Evolutionary conservation across 2,113 vertebrate genomes (phyloP).

Genomic region (Pleuronectes platessa): DNA sequence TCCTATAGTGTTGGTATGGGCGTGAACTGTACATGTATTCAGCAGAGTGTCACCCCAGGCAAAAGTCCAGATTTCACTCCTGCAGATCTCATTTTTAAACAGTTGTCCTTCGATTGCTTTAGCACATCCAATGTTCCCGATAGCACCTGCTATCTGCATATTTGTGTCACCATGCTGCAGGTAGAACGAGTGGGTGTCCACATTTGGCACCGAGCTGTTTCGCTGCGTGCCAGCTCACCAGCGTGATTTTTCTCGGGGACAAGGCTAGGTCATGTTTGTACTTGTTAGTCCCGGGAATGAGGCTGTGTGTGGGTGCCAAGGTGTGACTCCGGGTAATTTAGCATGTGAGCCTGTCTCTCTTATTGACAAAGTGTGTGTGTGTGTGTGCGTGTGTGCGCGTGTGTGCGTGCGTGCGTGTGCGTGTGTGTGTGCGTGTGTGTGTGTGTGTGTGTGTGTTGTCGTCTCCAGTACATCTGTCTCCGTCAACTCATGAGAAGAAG

Average conservation of each 20-base stretch:
- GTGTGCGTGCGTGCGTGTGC: constrained; percentile 2
- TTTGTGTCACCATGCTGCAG: constrained; percentile 55
- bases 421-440: neutral
- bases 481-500: neutral
- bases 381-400: neutral
- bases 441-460: neutral
- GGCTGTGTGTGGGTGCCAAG: constrained; percentile 69
- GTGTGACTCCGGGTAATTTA: constrained; percentile 69
- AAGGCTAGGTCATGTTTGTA: constrained; percentile 78
- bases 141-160: constrained; percentile 53
- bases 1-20: neutral
- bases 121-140: constrained; percentile 21
- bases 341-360: constrained; percentile 47
- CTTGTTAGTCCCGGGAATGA: constrained; percentile 71
- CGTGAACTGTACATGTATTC: constrained; percentile 19
- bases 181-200: constrained; percentile 58
- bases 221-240: constrained; percentile 55
- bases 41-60: constrained; percentile 6
- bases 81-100: neutral
- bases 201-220: constrained; percentile 64
- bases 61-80: constrained; percentile 8
- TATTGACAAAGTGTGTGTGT: constrained; percentile 34
- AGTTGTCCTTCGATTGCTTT: too few relatives aligned
- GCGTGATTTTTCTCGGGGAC: constrained; percentile 72
- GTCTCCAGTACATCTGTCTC: neutral